Base-by-base conservation (phyloP, 2,113 vertebrate species). In the Podocnemis expansa region DNA sequence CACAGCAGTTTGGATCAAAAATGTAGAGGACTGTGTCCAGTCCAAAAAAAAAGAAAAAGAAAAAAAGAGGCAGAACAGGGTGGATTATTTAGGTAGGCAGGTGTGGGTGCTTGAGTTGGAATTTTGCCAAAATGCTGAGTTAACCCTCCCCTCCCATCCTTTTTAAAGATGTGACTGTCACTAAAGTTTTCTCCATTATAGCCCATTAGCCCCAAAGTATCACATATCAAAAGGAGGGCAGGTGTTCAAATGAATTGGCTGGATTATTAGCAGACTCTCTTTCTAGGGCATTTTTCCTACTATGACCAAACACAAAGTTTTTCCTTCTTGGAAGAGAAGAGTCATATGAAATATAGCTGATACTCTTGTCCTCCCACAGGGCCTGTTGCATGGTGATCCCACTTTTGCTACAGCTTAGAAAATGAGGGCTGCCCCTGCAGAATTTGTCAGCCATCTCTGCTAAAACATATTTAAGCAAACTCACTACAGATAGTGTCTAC, bases 281-380 rank as follows among this genome's bases (percentile, higher is more conserved):
- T n/a, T 41, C 9, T 1, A 5, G 25, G 80, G 63, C 1, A 0
- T 63, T n/a, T 85, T 70, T 41, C 8, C 2, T 67, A 47, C 49
- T 3, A 3, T 14, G 2, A 6, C 43, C 22, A 25, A 45, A 45
- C 25, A 76, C 12, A 76, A 22, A 24, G 25, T 47, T 47, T 47
- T 6, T 47, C 43, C 38, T 13, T 76, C 27, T 27, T 80, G 80
- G 29, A 81, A 78, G 60, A 38, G 63, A 41, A 1, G 25, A 80
- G 1, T 54, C 80, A 73, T 31, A 51, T 24, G 41, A 43, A 76
- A 76, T 45, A 24, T 41, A 80, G 78, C 63, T 10, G 3, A 22
- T 0, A 0, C 43, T 54, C 52, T 47, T 47, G 7, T 73, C 1
- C 24, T 38, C 24, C 41, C 70, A 29, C 12, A 45, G 41, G 41